These are phyloP conservation scores for Agelastica alni DNA, from an alignment of 2,888 invertebrate species.

Conservation along the genomic window DNA sequence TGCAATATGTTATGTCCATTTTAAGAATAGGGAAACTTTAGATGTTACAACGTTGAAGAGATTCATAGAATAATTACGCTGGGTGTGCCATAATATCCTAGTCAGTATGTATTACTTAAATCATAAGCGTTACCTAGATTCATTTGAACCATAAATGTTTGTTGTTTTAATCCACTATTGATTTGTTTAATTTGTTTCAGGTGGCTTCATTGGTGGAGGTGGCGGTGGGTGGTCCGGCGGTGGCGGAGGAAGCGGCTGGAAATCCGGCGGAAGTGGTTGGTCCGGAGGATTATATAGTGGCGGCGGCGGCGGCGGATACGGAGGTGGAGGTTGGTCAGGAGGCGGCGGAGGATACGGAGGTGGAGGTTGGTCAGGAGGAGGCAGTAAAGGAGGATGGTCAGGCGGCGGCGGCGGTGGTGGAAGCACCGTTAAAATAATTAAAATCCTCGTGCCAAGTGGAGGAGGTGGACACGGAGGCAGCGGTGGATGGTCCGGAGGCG, in stretches of 20 bases:
- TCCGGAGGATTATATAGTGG: slow-evolving; percentile 33
- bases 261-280: slow-evolving; percentile 34
- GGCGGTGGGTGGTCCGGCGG: slow-evolving; percentile 40
- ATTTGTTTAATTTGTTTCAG: too few species aligned
- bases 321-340: slow-evolving; percentile 16
- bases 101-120: too few species aligned
- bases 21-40: too few species aligned
- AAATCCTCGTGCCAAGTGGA: slow-evolving; percentile 44
- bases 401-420: slow-evolving; percentile 33
- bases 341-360: slow-evolving; percentile 39
- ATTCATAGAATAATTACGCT: too few species aligned
- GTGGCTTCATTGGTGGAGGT: slow-evolving; percentile 43
- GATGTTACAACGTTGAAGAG: too few species aligned
- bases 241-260: slow-evolving; percentile 32
- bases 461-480: too few species aligned
- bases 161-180: too few species aligned
- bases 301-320: slow-evolving; percentile 39
- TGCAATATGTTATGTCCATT: too few species aligned
- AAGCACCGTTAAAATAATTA: slow-evolving; percentile 42
- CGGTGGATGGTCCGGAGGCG: slow-evolving; percentile 30
- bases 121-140: too few species aligned
- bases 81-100: too few species aligned
- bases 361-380: slow-evolving; percentile 38
- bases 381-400: slow-evolving; percentile 27
- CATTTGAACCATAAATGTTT: too few species aligned